These are phyloP conservation scores for Palythoa heliodiscus DNA, from an alignment of 92 coral and sea anemone genomes.

Conservation along the genomic window DNA sequence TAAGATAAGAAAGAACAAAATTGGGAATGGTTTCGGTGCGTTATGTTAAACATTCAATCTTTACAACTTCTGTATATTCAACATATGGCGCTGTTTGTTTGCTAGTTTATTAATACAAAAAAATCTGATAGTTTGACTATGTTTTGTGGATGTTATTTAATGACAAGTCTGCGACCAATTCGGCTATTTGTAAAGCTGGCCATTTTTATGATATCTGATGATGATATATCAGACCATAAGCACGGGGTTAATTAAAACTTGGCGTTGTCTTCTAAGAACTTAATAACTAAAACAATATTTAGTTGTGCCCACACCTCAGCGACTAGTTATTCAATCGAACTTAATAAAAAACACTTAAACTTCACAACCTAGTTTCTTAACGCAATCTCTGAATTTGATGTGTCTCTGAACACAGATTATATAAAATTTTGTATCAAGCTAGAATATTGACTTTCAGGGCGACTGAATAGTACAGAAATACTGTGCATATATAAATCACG, in stretches of 20 bases:
- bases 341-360: conserved; percentile 10
- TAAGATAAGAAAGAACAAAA: not conserved
- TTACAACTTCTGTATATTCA: not conserved
- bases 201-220: conserved; percentile 23
- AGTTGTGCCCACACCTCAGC: conserved; percentile 16
- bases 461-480: not conserved
- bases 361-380: not conserved
- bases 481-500: not conserved
- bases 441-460: not conserved
- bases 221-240: conserved; percentile 21
- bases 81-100: conserved; percentile 2
- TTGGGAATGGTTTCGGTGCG: not conserved
- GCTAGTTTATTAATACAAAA: not conserved
- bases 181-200: conserved; percentile 32
- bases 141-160: conserved; percentile 11
- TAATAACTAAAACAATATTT: conserved; percentile 23
- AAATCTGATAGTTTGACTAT: conserved; percentile 13
- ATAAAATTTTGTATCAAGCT: not conserved
- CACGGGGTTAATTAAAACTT: conserved; percentile 28
- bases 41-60: conserved; percentile 25
- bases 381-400: not conserved
- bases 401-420: not conserved
- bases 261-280: not conserved
- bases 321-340: not conserved
- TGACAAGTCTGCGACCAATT: conserved; percentile 9